A percentile compares a stretch with the other conserved stretches of the same genome.
These are phyloP conservation scores for Bostrychus sinensis DNA, from an alignment of 2,113 vertebrate species.

Conservation along the genomic window DNA sequence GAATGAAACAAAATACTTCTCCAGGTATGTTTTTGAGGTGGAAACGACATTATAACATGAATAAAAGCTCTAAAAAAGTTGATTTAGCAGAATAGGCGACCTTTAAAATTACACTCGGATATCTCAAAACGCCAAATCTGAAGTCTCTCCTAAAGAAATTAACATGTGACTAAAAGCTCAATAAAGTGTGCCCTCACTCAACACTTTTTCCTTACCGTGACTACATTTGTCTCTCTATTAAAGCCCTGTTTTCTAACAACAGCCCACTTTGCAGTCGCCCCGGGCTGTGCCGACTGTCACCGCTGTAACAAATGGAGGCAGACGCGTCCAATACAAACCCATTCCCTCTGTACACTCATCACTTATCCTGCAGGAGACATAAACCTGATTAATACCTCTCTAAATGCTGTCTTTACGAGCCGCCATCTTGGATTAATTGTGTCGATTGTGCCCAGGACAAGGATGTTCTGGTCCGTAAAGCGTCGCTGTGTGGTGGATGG, in stretches of 20 bases:
- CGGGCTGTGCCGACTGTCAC: neutral
- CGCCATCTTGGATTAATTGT: conserved; percentile 22
- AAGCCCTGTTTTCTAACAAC: neutral
- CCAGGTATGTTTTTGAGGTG: too few species aligned
- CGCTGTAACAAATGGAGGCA: conserved; percentile 15
- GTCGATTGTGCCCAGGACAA: conserved; percentile 15
- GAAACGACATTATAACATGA: too few species aligned
- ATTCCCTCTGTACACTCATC: conserved; percentile 17
- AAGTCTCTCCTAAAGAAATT: too few species aligned
- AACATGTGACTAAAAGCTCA: too few species aligned
- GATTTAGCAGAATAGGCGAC: too few species aligned
- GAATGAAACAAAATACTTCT: too few species aligned
- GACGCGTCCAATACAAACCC: conserved; percentile 4
- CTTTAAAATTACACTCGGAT: too few species aligned
- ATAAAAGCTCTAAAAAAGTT: too few species aligned
- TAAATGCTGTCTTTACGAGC: conserved; percentile 42
- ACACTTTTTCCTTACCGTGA: neutral
- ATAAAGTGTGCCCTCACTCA: neutral
- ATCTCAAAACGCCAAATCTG: too few species aligned
- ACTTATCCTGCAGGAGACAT: neutral
- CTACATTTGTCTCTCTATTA: conserved; percentile 14
- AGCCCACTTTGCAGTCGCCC: neutral
- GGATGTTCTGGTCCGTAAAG: conserved; percentile 42
- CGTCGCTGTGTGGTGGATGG: conserved; percentile 40
- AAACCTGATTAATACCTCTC: neutral